Conservation (phyloP, 2,113 vertebrate genomes). For the Oreochromis aureus region DNA sequence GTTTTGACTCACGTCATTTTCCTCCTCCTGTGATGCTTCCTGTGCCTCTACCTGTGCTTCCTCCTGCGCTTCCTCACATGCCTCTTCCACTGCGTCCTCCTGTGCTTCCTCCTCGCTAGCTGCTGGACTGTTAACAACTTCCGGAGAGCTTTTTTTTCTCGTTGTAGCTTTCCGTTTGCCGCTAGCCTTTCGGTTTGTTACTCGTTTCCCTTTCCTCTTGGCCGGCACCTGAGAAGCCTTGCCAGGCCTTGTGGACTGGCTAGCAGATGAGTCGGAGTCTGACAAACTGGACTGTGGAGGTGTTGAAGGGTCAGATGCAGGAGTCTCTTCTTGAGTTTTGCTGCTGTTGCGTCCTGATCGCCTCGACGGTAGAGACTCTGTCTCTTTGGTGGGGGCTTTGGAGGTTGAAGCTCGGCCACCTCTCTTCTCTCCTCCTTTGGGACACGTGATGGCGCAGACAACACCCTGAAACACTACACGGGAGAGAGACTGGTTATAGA, state of each 20-base stretch:
- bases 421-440: conserved; percentile 90
- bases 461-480: conserved; percentile 77
- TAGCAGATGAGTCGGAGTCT: conserved; percentile 70
- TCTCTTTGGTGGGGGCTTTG: conserved; percentile 81
- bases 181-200: conserved; percentile 66
- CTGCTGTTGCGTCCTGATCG: conserved; percentile 81
- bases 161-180: conserved; percentile 79
- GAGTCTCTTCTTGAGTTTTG: conserved; percentile 69
- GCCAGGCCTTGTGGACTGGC: conserved; percentile 50
- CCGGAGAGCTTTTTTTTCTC: conserved; percentile 63
- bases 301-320: conserved; percentile 68
- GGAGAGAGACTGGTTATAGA: not conserved
- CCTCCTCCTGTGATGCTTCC: conserved; percentile 39
- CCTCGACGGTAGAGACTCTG: conserved; percentile 70
- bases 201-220: conserved; percentile 77
- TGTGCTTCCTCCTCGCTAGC: conserved; percentile 60
- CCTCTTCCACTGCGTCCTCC: not conserved
- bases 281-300: conserved; percentile 72
- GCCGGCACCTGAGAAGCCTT: conserved; percentile 41
- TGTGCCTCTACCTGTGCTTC: not conserved
- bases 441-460: conserved; percentile 79
- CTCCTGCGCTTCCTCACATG: conserved; percentile 60
- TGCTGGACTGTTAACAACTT: conserved; percentile 61
- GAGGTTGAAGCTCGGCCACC: conserved; percentile 78
- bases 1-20: not conserved